Base-by-base conservation (phyloP, 2,113 vertebrate genomes). In the Barbus barbus region DNA sequence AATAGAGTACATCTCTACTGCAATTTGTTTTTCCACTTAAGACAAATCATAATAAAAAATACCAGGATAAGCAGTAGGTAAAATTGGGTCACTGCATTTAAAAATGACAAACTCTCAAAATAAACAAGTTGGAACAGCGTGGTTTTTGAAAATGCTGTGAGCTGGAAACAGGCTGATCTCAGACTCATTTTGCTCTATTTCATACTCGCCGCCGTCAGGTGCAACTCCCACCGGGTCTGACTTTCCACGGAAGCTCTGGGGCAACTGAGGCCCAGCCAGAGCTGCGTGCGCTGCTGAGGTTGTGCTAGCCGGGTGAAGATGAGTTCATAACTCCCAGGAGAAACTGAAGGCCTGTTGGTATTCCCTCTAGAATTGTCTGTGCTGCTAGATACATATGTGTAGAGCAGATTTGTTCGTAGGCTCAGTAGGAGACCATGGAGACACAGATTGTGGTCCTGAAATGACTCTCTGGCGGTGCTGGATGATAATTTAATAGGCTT, bases 271-370 rank as follows among this genome's bases (percentile, higher is more conserved):
- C 67, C 9, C 13, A 24, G 31, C 11, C 16, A 6, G n/a, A 58
- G 31, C 20, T 58, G 20, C 38, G 56, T 24, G 31, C 6, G 6
- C 36, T 53, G 26, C 28, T 58, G 75, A 78, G 51, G 12, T 58
- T 77, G 20, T 26, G 53, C 33, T 60, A 18, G 12, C 76, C 0
- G 6, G 56, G 33, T n/a, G 36, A 61, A 44, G 56, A 26, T 61
- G 56, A 78, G 77, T 38, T 78, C 36, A 44, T 18, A 20, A 26
- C 22, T 61, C 77, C 77, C 56, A 44, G n/a, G 56, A 78, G 56
- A 28, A 44, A 63, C 77, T 20, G 77, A 26, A 46, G 38, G 36
- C 38, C 36, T 73, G 38, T 46, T 44, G 36, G 75, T 24, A 38
- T 60, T 44, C 77, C 38, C 36, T 44, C 56, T 44, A 44, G 56